These are phyloP conservation scores for Tangara arthus DNA, from an alignment of 2,797 vertebrate species.

Conservation along the genomic window DNA sequence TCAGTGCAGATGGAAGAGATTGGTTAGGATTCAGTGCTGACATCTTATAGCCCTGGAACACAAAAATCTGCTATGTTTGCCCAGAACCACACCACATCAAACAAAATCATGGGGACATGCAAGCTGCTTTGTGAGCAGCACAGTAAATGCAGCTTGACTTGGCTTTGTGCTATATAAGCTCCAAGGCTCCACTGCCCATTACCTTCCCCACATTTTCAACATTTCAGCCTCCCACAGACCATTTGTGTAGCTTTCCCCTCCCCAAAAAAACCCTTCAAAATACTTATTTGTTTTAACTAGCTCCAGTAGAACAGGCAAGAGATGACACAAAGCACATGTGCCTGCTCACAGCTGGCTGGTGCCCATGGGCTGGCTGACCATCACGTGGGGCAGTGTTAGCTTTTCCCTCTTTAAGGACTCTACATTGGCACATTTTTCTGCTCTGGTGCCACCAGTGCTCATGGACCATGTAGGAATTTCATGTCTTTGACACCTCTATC, in stretches of 20 bases:
- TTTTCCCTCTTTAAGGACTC: background rate
- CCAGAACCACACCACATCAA: background rate
- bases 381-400: fast-evolving
- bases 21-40: background rate
- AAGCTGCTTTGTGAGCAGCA: background rate
- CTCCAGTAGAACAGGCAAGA: background rate
- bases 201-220: background rate
- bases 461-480: fast-evolving
- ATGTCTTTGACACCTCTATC: background rate
- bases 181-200: background rate
- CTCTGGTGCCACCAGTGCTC: background rate
- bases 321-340: fast-evolving
- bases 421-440: background rate
- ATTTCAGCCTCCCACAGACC: background rate
- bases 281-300: background rate
- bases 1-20: background rate
- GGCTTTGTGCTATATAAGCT: background rate
- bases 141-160: background rate
- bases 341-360: background rate
- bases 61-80: background rate
- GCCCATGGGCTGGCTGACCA: background rate
- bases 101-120: background rate
- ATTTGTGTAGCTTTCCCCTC: background rate
- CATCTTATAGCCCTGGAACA: background rate
- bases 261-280: background rate